Evolutionary conservation across 30 jellyfish, hydroid and myxozoan species (phyloP), one percentile per base, ranked within the genome.

Genomic region (Pelagia noctiluca): DNA sequence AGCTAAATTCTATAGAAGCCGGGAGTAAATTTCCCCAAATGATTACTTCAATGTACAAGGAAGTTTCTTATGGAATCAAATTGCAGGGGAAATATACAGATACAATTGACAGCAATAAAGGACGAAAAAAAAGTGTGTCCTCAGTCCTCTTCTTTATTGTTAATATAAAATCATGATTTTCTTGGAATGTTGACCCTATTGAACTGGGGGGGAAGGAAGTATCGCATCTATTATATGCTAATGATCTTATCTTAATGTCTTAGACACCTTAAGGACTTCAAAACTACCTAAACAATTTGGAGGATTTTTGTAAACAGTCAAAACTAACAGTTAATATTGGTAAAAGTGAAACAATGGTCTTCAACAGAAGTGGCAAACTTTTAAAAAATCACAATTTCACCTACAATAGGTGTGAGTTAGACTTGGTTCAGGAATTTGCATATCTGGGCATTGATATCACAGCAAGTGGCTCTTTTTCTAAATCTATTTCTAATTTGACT

Each of bases 371-470:
- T 3, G 78, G 78, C 21, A 66, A 66, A 42, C 29, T 66, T 35
- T 54, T 66, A 8, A 33, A 35, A 42, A 54, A 32, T 18, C 53
- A 25, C 53, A 66, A 66, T 22, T 66, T 66, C 35, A 22, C 78
- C 78, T 66, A 33, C 53, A 30, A 22, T 66, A 25, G 54, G 30
- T 54, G 35, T 26, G 33, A 1, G 54, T 42, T 66, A 22, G 78
- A 66, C 29, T 18, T 66, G 53, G 78, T 66, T 0, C 78, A 66
- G 53, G 78, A 66, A 28, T 66, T 25, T 66, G 33, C 78, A 21
- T 66, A 69, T 66, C 66, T 69, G 1, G 82, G 82, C 0, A 42
- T 69, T 12, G 53, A 28, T 34, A 30, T 69, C 38, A 16, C 66
- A 0, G 82, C 82, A 69, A 36, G 82, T 69, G 82, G 66, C 0